A percentile compares a stretch with the other conserved stretches of the same genome.
phyloP scores from a whole-genome alignment of 2,113 vertebrate species.

The Phyllostomus discolor region DNA sequence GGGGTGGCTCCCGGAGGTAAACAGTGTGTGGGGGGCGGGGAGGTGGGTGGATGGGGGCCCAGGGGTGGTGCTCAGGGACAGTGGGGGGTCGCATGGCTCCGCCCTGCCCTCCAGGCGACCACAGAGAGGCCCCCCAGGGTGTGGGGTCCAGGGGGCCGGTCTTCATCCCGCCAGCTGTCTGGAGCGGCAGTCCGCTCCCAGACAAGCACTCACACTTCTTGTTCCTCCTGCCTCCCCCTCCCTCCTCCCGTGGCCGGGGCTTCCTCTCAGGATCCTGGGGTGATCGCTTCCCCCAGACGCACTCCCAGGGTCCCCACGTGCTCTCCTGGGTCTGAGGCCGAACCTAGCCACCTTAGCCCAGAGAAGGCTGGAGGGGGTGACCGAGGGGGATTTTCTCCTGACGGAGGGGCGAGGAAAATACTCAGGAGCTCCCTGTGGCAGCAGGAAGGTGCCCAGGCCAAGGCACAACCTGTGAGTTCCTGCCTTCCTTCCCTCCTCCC shows the following conservation, averaged over 20 bases:
- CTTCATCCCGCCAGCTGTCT: not conserved
- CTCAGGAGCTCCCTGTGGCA: not conserved
- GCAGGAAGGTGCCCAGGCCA: not conserved
- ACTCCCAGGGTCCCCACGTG: not conserved
- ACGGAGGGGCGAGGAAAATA: too few species aligned
- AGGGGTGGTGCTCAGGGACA: not conserved
- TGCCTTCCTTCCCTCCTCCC: accelerated
- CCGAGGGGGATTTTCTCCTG: not conserved
- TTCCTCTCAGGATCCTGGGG: not conserved
- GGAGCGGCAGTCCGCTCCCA: not conserved
- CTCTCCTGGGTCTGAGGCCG: not conserved
- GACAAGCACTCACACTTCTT: not conserved
- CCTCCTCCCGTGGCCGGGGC: not conserved
- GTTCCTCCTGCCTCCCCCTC: not conserved
- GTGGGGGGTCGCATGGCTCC: not conserved
- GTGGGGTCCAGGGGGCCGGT: not conserved
- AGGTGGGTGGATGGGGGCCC: not conserved
- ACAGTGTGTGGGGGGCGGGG: not conserved
- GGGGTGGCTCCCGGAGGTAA: not conserved
- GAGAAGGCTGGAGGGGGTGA: not conserved
- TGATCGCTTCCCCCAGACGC: not conserved
- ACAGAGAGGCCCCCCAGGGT: not conserved
- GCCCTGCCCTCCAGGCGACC: not conserved
- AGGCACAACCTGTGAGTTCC: not conserved
- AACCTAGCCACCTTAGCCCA: not conserved